These are phyloP conservation scores for Subanguina moxae DNA, from an alignment of 1,140 invertebrate species.

Conservation along the genomic window DNA sequence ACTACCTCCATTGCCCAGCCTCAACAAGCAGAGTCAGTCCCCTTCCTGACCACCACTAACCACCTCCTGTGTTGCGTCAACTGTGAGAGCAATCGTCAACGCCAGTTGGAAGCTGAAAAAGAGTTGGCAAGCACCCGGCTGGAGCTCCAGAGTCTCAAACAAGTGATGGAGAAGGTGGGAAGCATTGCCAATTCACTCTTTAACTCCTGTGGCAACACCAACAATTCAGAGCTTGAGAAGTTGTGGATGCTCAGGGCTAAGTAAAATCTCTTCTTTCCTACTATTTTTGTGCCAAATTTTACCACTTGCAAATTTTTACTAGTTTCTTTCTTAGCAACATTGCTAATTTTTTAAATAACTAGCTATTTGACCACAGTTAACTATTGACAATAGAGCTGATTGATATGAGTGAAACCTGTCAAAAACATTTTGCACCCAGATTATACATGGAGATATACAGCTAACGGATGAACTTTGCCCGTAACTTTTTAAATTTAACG, in stretches of 20 bases:
- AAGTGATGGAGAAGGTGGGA: neutral
- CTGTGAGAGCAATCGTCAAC: slow-evolving; percentile 4
- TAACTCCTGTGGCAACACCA: neutral
- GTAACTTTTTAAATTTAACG: too few relatives aligned
- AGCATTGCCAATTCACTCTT: neutral
- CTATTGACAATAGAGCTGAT: too few relatives aligned
- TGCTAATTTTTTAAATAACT: too few relatives aligned
- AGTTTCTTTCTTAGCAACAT: too few relatives aligned
- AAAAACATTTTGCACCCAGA: too few relatives aligned
- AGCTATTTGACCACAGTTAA: too few relatives aligned
- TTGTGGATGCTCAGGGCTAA: slow-evolving; percentile 5
- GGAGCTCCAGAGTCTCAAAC: slow-evolving; percentile 16
- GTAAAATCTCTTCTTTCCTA: neutral
- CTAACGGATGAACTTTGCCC: too few relatives aligned
- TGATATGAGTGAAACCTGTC: too few relatives aligned
- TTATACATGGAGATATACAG: too few relatives aligned
- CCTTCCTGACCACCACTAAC: neutral
- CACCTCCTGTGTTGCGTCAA: neutral
- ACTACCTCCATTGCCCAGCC: slow-evolving; percentile 3
- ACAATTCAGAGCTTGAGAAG: neutral
- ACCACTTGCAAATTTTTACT: too few relatives aligned
- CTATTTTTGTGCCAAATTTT: too few relatives aligned
- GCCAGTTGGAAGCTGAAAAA: slow-evolving; percentile 3
- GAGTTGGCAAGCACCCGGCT: slow-evolving; percentile 18
- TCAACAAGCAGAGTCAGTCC: neutral